Percentiles rank a stretch among this genome's conserved stretches.
phyloP scores from a whole-genome alignment of 1,140 invertebrate species.

The Rhopalosiphum padi region DNA sequence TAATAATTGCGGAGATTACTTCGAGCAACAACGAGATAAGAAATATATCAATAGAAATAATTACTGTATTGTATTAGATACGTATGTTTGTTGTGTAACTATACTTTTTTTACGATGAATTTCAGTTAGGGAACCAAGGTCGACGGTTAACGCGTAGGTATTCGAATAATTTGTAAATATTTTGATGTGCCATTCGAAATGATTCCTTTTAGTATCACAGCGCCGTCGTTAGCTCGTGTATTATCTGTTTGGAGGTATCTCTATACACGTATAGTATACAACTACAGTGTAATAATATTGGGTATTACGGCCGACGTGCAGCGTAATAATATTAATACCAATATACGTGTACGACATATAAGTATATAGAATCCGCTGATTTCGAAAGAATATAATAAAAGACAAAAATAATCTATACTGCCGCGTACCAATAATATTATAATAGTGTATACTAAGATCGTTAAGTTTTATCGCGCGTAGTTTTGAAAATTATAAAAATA shows the following conservation, averaged over 20 bases:
- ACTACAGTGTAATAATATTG: no score
- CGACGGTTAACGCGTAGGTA: neutral
- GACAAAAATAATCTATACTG: neutral
- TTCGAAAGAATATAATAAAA: neutral
- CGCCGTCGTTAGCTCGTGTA: rapidly evolving
- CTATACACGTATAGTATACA: no score
- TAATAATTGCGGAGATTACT: neutral
- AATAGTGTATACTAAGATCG: neutral
- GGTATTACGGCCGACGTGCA: no score
- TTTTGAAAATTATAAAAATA: no score
- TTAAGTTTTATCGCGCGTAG: no score
- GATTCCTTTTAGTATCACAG: neutral
- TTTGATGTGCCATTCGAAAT: neutral
- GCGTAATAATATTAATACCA: no score
- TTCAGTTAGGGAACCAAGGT: neutral
- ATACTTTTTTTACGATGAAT: neutral
- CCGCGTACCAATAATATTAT: neutral
- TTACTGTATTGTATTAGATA: neutral
- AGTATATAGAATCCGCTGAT: neutral
- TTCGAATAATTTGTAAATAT: neutral
- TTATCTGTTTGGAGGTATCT: no score
- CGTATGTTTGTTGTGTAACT: neutral
- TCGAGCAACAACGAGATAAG: neutral
- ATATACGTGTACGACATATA: no score
- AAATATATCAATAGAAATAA: neutral